Evolutionary conservation across 1,140 invertebrate genomes (phyloP).

Genomic region (Heliothis virescens): DNA sequence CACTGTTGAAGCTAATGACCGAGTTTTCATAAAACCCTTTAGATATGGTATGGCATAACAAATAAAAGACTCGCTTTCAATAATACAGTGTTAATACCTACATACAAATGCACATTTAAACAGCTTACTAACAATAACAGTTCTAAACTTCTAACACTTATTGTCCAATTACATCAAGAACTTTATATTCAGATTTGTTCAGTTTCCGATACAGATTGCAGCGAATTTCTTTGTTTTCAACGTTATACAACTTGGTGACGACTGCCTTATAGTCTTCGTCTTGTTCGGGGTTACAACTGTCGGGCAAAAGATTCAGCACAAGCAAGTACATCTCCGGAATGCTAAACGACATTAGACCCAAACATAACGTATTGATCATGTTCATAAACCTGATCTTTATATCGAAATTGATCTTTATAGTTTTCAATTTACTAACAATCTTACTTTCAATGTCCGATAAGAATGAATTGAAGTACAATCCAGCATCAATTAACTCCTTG

Average conservation of each 20-base stretch:
- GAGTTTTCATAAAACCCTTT: too few relatives aligned
- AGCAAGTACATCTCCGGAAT: constrained; percentile 10
- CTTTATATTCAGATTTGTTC: too few relatives aligned
- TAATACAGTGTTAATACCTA: too few relatives aligned
- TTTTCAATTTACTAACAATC: neutral
- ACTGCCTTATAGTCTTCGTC: neutral
- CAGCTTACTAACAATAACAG: too few relatives aligned
- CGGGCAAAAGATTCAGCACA: neutral
- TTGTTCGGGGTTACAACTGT: neutral
- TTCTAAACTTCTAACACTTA: too few relatives aligned
- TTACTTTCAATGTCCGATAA: neutral
- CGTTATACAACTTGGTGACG: neutral
- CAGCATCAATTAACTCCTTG: constrained; percentile 52
- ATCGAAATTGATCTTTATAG: neutral
- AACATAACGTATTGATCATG: neutral
- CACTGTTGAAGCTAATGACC: neutral
- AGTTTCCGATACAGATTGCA: neutral
- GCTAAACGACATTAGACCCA: neutral
- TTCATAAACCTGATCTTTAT: neutral
- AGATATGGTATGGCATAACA: too few relatives aligned
- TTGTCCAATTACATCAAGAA: neutral
- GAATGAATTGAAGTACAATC: constrained; percentile 36
- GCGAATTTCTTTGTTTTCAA: constrained; percentile 4
- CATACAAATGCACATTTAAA: too few relatives aligned
- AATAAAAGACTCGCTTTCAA: neutral